Evolutionary conservation across 2,797 vertebrate species (phyloP), one percentile per base, ranked within the genome.

Genomic region (Enteromius argenteus): DNA sequence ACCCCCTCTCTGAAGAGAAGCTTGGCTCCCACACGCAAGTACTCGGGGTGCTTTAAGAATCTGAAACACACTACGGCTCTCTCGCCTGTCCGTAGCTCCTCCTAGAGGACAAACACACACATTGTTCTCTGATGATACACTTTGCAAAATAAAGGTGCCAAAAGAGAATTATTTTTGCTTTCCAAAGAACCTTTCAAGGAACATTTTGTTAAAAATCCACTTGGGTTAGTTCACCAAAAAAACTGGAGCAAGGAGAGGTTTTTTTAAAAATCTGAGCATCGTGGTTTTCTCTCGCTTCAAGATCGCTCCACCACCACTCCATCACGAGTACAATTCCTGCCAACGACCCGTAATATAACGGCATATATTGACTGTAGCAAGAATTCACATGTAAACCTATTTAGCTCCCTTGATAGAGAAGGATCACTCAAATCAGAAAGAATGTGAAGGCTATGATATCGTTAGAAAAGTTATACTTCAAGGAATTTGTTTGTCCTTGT

Each of bases 21-120:
- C 92, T 99, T 99, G 90, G 98, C 97, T 35, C 97, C 97, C 0
- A 97, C 93, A 23, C 97, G 97, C 93, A 99, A 95, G 89, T 99
- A 99, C 88, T 99, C 98, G 0, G 98, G 97, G 86, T 99, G 97
- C 87, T 99, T 99, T 91, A 99, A 96, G 94, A 99, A 99, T 85
- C 95, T 94, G 94, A 99, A 99, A 35, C 95, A 93, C n/a, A 99
- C 98, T 0, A 98, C 97, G 0, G 97, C 98, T 85, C 97, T 94
- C 94, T 99, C 98, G 1, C 98, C 98, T 0, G 97, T 99, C 5
- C 98, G 94, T 84, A 99, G 93, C 94, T 97, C 98, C 87, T 98
- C 97, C 98, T 99, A 91, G 2, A 60, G n/a, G 78, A 80, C 78
- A 83, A 67, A 60, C 30, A 49, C 23, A 66, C 14, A 46, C 5